Evolutionary conservation across 2,888 invertebrate species (phyloP).

Genomic region (Andrena hattorfiana): DNA sequence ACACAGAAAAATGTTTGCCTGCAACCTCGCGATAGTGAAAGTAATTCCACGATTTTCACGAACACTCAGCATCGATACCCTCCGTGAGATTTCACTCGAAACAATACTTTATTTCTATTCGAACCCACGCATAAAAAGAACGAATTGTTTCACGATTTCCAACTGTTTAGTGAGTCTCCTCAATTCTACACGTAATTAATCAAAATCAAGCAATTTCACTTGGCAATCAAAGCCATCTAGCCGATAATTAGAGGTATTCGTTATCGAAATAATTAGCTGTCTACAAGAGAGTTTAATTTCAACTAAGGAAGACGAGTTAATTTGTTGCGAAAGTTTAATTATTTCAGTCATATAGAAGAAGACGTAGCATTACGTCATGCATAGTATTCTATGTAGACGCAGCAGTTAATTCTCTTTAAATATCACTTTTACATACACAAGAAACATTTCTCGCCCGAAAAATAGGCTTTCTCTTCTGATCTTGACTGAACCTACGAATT

Average conservation of each 20-base stretch:
- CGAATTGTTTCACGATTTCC: slow-evolving; percentile 4
- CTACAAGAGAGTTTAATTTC: neutral
- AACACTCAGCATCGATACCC: neutral
- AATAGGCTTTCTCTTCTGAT: too few species aligned
- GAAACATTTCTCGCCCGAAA: too few species aligned
- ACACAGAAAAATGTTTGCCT: neutral
- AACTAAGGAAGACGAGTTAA: neutral
- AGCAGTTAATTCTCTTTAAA: too few species aligned
- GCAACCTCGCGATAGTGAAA: slow-evolving; percentile 5
- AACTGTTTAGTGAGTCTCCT: neutral
- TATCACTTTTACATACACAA: too few species aligned
- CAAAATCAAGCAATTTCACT: neutral
- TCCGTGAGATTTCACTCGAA: neutral
- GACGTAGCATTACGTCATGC: too few species aligned
- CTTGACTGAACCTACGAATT: too few species aligned
- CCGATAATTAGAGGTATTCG: neutral
- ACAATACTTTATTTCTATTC: slow-evolving; percentile 16
- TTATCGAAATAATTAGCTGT: neutral
- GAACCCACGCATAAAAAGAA: neutral
- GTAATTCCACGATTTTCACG: neutral
- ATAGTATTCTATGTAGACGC: too few species aligned
- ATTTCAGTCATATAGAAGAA: too few species aligned
- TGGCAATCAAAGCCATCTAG: neutral
- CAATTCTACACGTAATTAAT: neutral
- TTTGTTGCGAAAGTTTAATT: too few species aligned